Conservation (phyloP, 2,888 invertebrate species). For the Drosophila fulvimacula region DNA sequence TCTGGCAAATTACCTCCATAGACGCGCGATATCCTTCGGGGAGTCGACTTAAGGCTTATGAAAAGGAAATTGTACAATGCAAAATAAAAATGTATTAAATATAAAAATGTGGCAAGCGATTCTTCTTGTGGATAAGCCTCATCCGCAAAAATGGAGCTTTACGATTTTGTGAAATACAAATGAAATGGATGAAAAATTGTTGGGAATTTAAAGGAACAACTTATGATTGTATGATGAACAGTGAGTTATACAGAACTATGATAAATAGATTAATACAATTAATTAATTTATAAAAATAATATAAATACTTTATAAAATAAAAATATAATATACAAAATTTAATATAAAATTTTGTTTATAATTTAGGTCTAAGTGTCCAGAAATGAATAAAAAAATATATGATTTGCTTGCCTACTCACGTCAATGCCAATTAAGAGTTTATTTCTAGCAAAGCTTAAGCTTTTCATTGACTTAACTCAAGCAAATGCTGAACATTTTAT, state of each 20-base stretch:
- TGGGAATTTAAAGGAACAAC: conserved; percentile 5
- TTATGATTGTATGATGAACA: conserved; percentile 1
- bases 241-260: background rate
- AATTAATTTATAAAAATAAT: too few species aligned
- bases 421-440: background rate
- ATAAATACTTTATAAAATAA: too few species aligned
- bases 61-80: conserved; percentile 55
- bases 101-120: conserved; percentile 13
- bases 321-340: too few species aligned
- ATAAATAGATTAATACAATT: background rate
- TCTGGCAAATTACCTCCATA: conserved; percentile 63
- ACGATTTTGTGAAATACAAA: background rate
- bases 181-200: background rate
- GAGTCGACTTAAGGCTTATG: conserved; percentile 54
- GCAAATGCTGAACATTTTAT: background rate
- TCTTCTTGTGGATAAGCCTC: conserved; percentile 12
- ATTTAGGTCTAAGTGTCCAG: too few species aligned
- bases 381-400: background rate
- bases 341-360: too few species aligned
- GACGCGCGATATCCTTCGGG: conserved; percentile 33
- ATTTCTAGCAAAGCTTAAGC: background rate
- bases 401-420: background rate
- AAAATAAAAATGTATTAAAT: conserved; percentile 1
- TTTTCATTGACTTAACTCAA: background rate
- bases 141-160: background rate